Evolutionary conservation across 2,888 invertebrate genomes (phyloP), one percentile per base, ranked within the genome.

Genomic region (Carcina quercana): DNA sequence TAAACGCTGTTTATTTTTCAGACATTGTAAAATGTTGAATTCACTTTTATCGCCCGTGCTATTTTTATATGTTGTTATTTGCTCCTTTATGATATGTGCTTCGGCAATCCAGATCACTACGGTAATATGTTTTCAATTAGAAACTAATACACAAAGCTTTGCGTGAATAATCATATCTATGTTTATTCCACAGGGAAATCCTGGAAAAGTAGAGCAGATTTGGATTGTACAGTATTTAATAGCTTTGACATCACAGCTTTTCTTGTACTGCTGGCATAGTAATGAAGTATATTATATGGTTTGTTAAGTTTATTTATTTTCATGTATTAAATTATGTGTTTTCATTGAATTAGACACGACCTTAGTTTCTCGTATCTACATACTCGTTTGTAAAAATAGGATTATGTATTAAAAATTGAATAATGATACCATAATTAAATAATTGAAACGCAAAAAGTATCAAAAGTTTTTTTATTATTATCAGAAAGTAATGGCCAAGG

Each of bases 241-340:
- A 15, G 80, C 83, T 1, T 60, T 83, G 11, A 68, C 84, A 25
- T 65, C 75, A 1, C 84, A 84, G 49, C 52, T 84, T 15, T 79
- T 83, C 32, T 37, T 84, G 4, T 84, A 79, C 45, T 84, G 83
- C 41, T 85, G 84, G 84, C 83, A 85, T 41, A 68, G 76, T 41
- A 83, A 76, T 43, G 65, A 72, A 42, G 72, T 84, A 2, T 51
- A 70, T 1, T 40, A 53, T 21, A 71, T 65, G 69, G 84, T 83
- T 40, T 15, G 54, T 55, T 25, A 7, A 6, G 25, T 13, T 7
- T 6, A 5, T 6, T 3, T 13, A 12, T n/a, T 28, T n/a, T n/a
- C n/a, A n/a, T n/a, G n/a, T n/a, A n/a, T n/a, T n/a, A n/a, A n/a
- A n/a, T n/a, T n/a, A n/a, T n/a, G n/a, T n/a, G n/a, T n/a, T n/a